Conservation (phyloP, 2,797 vertebrate species). For the Semaprochilodus insignis region DNA sequence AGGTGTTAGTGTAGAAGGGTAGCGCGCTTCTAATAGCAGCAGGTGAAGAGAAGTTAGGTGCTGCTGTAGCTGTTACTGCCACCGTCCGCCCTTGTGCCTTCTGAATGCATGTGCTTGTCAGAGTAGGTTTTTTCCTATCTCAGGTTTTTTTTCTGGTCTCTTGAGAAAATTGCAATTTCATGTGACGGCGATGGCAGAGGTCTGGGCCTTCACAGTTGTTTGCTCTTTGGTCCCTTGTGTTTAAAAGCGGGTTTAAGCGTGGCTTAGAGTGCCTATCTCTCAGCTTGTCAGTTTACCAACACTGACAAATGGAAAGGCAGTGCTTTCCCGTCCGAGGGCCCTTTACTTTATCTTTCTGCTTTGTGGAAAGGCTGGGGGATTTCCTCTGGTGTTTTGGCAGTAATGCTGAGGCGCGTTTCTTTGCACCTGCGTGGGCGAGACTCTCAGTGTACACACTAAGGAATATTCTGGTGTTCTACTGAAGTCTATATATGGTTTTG, state of each 20-base stretch:
- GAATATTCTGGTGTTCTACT: conserved; percentile 11
- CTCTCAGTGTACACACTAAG: not conserved
- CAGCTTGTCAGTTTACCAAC: conserved; percentile 19
- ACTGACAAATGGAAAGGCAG: not conserved
- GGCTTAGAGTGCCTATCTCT: not conserved
- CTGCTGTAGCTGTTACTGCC: not conserved
- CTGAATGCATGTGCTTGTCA: not conserved
- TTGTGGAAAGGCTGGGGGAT: not conserved
- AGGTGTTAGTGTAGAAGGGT: not conserved
- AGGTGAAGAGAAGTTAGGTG: not conserved
- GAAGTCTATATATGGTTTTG: conserved; percentile 10
- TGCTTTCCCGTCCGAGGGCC: not conserved
- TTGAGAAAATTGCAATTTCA: not conserved
- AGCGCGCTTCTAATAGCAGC: not conserved
- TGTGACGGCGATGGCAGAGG: not conserved
- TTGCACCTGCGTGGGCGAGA: conserved; percentile 18
- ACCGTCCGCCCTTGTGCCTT: not conserved
- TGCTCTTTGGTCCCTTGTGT: not conserved
- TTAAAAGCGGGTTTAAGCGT: not conserved
- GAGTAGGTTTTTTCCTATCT: not conserved
- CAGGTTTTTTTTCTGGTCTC: not conserved
- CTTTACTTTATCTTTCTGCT: not conserved
- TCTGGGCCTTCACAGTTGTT: not conserved
- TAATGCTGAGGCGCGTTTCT: not conserved
- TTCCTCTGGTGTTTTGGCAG: conserved; percentile 13